Conservation (phyloP, 2,797 vertebrate species). For the Pseudochaenichthys georgianus region DNA sequence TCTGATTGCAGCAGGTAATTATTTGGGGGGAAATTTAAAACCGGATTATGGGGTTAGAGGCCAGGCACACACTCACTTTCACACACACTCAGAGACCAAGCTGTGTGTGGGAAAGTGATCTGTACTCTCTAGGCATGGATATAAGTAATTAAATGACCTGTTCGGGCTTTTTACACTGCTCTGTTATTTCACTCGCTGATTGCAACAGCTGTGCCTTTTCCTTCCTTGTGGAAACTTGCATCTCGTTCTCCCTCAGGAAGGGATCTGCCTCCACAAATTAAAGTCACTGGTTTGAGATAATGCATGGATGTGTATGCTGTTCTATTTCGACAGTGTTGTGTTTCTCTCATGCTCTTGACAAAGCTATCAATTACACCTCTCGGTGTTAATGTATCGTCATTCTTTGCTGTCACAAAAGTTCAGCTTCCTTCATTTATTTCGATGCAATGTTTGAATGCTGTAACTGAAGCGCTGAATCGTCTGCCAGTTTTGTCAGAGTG, state of each 20-base stretch:
- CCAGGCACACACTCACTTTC: conserved; percentile 12
- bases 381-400: not conserved
- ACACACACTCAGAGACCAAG: conserved; percentile 32
- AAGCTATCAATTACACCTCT: not conserved
- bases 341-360: not conserved
- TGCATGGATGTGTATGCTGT: not conserved
- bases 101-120: conserved; percentile 23
- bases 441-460: conserved; percentile 15
- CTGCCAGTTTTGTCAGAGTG: conserved; percentile 52
- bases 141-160: conserved; percentile 40
- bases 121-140: conserved; percentile 1
- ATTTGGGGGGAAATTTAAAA: conserved; percentile 41
- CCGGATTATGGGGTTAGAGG: conserved; percentile 27
- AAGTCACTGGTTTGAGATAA: conserved; percentile 15
- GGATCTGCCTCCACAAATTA: conserved; percentile 14
- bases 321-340: not conserved
- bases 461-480: conserved; percentile 26
- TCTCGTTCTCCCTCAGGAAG: conserved; percentile 31
- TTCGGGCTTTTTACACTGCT: conserved; percentile 39
- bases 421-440: conserved; percentile 29
- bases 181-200: conserved; percentile 60
- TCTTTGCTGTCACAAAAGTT: conserved; percentile 13
- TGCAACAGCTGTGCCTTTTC: conserved; percentile 60
- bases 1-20: conserved; percentile 61
- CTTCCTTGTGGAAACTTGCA: conserved; percentile 49